Conservation (phyloP, 1,140 invertebrate genomes). For the Drosophila busckii region DNA sequence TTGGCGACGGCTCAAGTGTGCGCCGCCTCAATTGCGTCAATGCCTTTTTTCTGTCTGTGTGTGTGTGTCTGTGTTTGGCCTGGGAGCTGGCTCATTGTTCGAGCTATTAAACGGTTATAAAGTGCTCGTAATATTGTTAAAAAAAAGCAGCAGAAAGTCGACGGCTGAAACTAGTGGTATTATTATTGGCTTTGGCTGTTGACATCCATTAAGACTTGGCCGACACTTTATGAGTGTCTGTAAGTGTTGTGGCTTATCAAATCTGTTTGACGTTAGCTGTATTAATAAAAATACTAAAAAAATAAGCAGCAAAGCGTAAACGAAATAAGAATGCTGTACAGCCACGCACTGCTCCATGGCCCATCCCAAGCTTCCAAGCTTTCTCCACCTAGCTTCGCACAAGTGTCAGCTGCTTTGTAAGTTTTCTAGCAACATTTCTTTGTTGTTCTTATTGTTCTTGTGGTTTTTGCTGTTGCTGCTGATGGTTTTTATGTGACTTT, state of each 20-base stretch:
- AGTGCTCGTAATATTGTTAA: slow-evolving; percentile 69
- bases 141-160: slow-evolving; percentile 22
- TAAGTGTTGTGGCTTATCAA: slow-evolving; percentile 68
- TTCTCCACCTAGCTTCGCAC: not conserved
- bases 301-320: too few species aligned
- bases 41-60: slow-evolving; percentile 25
- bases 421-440: slow-evolving; percentile 21
- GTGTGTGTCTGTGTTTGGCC: not conserved
- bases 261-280: slow-evolving; percentile 56
- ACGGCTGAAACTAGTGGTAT: slow-evolving; percentile 27
- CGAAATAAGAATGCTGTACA: slow-evolving; percentile 32
- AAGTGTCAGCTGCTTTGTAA: slow-evolving; percentile 40
- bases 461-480: not conserved
- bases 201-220: slow-evolving; percentile 72
- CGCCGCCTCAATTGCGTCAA: slow-evolving; percentile 40
- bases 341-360: not conserved
- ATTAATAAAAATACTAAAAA: slow-evolving; percentile 67
- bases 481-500: slow-evolving; percentile 60
- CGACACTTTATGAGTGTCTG: slow-evolving; percentile 64
- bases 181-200: slow-evolving; percentile 63
- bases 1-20: slow-evolving; percentile 26
- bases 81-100: slow-evolving; percentile 48
- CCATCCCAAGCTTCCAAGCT: not conserved
- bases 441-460: not conserved
- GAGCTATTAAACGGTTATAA: slow-evolving; percentile 72